Evolutionary conservation across 2,888 invertebrate genomes (phyloP).

Genomic region (Drosophila falleni): DNA sequence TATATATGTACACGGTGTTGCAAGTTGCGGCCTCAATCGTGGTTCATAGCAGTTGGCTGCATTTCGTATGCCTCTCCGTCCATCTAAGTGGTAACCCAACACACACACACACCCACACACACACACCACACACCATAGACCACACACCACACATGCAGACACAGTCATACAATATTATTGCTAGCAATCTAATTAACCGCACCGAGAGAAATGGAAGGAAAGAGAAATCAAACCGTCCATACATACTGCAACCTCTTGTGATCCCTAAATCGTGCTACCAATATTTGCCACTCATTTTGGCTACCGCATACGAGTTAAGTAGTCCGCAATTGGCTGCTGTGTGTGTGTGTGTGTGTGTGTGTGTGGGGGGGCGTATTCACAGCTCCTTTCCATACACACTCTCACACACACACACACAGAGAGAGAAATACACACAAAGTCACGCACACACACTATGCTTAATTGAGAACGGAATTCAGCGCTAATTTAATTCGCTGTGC

Average conservation of each 20-base stretch:
- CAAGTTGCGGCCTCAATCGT: constrained; percentile 48
- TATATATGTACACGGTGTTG: constrained; percentile 16
- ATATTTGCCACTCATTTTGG: constrained; percentile 54
- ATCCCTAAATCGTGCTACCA: constrained; percentile 39
- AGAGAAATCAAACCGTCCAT: constrained; percentile 1
- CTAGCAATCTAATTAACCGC: constrained; percentile 72
- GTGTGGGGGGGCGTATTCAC: not conserved
- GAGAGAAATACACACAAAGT: not conserved
- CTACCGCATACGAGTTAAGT: constrained; percentile 25
- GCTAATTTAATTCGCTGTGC: constrained; percentile 68
- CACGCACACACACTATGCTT: constrained; percentile 47
- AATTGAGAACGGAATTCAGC: constrained; percentile 71
- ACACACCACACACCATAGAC: constrained; percentile 21
- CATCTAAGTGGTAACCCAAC: constrained; percentile 25
- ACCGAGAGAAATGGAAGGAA: constrained; percentile 25
- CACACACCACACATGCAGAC: constrained; percentile 23
- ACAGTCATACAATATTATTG: constrained; percentile 68
- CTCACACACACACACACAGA: constrained; percentile 6
- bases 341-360: constrained; percentile 16
- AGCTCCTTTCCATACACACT: not conserved
- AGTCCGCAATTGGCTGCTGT: constrained; percentile 40
- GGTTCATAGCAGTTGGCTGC: constrained; percentile 20
- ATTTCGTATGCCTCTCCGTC: constrained; percentile 2
- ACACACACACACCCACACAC: constrained; percentile 30
- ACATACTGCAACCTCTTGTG: not conserved